Base-by-base conservation (phyloP, 2,797 vertebrate species). In the Spondyliosoma cantharus region DNA sequence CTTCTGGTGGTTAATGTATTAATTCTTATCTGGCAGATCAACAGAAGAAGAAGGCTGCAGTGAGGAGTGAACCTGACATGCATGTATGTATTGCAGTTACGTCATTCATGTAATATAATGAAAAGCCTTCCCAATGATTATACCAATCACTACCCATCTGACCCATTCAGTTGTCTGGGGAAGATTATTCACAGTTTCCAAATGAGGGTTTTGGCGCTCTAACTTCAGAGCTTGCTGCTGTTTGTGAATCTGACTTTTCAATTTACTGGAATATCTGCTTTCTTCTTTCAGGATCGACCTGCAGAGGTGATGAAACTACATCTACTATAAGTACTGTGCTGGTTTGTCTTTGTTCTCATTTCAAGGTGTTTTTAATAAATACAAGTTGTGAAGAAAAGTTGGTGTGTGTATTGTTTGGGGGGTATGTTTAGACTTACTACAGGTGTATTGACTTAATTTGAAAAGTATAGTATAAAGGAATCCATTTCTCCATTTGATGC, bases 81-180 rank as follows among this genome's bases (percentile, higher is more conserved):
- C 42, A 27, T 32, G 79, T 80, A 70, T 13, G 78, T 84, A 25
- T 29, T 32, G 14, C n/a, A 11, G 4, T 43, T 53, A 0, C 13
- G 19, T 50, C 46, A 11, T 42, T 13, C 46, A 3, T 19, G 1
- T 45, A 16, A 1, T 32, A 0, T 45, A 50, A 0, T 60, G 5
- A 74, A 50, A 16, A 49, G 74, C 78, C 63, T 75, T 92, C 94
- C 95, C 94, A 92, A 92, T 94, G 94, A 95, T 95, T 94, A 95
- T 78, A 91, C 0, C 87, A 92, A 93, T 94, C 94, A 95, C 94
- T 95, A 93, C 95, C 94, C 94, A 95, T 94, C 92, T 95, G 93
- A 95, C 90, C 92, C 92, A 86, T 65, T 71, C 90, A 50, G n/a
- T 0, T 65, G 86, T 86, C 11, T 89, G 94, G 92, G 92, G n/a